A percentile compares a stretch with the other conserved stretches of the same genome.
These are phyloP conservation scores for Phania funesta DNA, from an alignment of 2,888 invertebrate species.

Conservation along the genomic window DNA sequence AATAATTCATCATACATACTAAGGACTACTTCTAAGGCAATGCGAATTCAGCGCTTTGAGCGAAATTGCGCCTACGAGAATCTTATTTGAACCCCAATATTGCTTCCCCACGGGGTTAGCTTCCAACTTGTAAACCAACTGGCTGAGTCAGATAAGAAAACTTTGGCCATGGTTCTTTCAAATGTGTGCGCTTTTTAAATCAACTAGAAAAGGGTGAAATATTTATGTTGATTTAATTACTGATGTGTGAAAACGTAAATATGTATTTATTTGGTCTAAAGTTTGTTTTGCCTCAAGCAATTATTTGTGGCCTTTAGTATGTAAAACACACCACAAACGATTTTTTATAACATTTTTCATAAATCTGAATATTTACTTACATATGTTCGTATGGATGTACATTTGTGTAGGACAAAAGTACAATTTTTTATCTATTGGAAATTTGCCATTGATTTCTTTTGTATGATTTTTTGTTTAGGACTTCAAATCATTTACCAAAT, in stretches of 20 bases:
- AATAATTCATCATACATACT: too few relatives aligned
- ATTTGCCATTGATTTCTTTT: neutral
- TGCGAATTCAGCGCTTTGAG: too few relatives aligned
- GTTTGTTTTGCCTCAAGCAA: constrained; percentile 5
- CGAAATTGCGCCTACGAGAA: too few relatives aligned
- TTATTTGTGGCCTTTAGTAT: constrained; percentile 1
- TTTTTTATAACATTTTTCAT: neutral
- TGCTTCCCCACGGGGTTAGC: too few relatives aligned
- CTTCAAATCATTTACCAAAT: constrained; percentile 56
- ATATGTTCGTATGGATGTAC: too few relatives aligned
- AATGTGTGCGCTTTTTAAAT: too few relatives aligned
- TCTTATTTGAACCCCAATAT: too few relatives aligned
- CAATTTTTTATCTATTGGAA: neutral
- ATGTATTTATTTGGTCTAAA: neutral
- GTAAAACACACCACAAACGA: neutral
- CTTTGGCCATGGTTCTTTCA: too few relatives aligned
- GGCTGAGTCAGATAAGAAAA: too few relatives aligned
- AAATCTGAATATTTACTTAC: too few relatives aligned
- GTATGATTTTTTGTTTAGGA: constrained; percentile 32
- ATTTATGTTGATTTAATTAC: neutral
- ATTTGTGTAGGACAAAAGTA: neutral
- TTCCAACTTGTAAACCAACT: too few relatives aligned
- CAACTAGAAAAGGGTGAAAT: neutral
- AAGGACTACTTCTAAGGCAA: too few relatives aligned
- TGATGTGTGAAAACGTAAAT: constrained; percentile 13